phyloP scores from a whole-genome alignment of 2,113 vertebrate species.

The Centropus unirufus region DNA sequence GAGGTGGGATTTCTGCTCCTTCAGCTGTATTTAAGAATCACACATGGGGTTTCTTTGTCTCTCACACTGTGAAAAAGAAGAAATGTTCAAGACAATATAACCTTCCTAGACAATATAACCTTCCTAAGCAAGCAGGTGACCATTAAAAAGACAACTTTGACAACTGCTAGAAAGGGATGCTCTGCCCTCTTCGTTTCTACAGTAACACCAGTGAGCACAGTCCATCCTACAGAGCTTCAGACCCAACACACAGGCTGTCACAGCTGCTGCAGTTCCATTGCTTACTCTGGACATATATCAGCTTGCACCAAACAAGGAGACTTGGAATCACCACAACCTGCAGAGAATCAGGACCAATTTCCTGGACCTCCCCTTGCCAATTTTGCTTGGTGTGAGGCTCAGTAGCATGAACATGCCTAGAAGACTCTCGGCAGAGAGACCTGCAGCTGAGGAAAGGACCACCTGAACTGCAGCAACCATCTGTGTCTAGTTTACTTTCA shows the following conservation, averaged over 20 bases:
- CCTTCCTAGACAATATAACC: neutral
- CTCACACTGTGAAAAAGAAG: neutral
- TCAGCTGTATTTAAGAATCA: neutral
- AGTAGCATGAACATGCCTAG: neutral
- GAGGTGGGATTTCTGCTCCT: neutral
- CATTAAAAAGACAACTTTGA: neutral
- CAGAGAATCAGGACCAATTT: neutral
- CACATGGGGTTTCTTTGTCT: neutral
- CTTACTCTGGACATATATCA: neutral
- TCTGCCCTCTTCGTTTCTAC: neutral
- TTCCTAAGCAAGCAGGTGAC: neutral
- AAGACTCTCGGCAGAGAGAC: neutral
- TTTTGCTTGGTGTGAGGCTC: neutral
- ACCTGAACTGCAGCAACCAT: neutral
- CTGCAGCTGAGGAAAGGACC: neutral
- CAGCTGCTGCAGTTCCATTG: fast-evolving
- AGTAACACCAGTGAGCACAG: neutral
- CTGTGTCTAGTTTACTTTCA: neutral
- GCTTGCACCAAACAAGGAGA: neutral
- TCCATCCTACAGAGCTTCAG: neutral
- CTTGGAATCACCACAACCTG: neutral
- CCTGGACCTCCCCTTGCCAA: neutral
- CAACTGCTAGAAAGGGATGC: neutral
- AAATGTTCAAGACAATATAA: neutral
- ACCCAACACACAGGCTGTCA: neutral